Conservation (phyloP, 1,140 invertebrate species). For the Drosophila albomicans region DNA sequence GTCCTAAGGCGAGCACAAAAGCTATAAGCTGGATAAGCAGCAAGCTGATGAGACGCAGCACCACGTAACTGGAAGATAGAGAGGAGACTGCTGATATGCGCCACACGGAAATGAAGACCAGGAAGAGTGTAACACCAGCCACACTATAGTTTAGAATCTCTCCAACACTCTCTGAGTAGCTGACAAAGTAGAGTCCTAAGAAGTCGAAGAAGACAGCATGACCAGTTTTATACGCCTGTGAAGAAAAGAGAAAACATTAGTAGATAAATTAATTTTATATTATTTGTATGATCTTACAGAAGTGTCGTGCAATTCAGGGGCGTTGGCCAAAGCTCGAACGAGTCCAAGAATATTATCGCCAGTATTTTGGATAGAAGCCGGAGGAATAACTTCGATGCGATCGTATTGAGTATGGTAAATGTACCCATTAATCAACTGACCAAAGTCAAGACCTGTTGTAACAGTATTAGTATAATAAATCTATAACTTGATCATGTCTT, state of each 20-base stretch:
- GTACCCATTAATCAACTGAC: slow-evolving; percentile 96
- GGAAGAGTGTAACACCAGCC: slow-evolving; percentile 83
- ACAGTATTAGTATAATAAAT: too few species aligned
- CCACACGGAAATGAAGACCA: slow-evolving; percentile 84
- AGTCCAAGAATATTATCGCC: slow-evolving; percentile 91
- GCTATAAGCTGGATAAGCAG: slow-evolving; percentile 78
- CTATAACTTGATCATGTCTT: not conserved
- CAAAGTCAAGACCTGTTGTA: slow-evolving; percentile 90
- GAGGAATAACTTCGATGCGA: slow-evolving; percentile 89
- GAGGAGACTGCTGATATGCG: slow-evolving; percentile 50
- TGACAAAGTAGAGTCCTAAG: slow-evolving; percentile 89
- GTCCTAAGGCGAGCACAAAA: slow-evolving; percentile 87
- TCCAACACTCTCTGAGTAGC: slow-evolving; percentile 87
- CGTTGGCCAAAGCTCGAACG: slow-evolving; percentile 87
- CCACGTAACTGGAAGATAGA: slow-evolving; percentile 38
- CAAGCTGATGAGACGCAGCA: slow-evolving; percentile 29
- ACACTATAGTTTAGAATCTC: slow-evolving; percentile 86
- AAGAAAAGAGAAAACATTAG: not conserved
- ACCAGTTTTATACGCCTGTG: slow-evolving; percentile 72
- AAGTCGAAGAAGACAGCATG: slow-evolving; percentile 92
- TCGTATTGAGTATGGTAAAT: slow-evolving; percentile 96
- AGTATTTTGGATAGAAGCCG: slow-evolving; percentile 92
- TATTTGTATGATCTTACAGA: slow-evolving; percentile 18
- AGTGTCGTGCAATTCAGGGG: slow-evolving; percentile 86
- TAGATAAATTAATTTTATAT: not conserved